phyloP scores from a whole-genome alignment of 2,888 invertebrate genomes.

The Nemapogon koenigi region DNA sequence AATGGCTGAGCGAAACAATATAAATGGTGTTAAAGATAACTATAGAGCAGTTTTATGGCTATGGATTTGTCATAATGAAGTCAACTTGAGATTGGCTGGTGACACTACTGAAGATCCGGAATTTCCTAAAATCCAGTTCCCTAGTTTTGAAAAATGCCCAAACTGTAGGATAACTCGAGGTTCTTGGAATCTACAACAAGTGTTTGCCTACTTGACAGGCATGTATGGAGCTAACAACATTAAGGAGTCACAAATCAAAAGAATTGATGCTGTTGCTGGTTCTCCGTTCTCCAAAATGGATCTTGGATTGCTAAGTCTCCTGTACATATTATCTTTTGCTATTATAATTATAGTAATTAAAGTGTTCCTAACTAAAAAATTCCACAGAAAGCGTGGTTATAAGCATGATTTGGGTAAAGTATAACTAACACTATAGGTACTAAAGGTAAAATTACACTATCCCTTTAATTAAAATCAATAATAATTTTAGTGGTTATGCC shows the following conservation, averaged over 20 bases:
- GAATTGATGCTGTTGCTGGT: conserved; percentile 26
- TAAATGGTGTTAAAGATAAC: conserved; percentile 71
- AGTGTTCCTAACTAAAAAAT: conserved; percentile 74
- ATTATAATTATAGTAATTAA: conserved; percentile 79
- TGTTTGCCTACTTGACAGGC: conserved; percentile 67
- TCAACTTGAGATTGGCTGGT: conserved; percentile 85
- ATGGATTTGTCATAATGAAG: conserved; percentile 94
- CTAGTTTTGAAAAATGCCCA: conserved; percentile 71
- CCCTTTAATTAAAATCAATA: no score
- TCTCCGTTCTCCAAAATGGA: conserved; percentile 72
- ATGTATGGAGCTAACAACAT: conserved; percentile 45
- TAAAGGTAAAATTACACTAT: no score
- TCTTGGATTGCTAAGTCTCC: conserved; percentile 77
- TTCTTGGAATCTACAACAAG: conserved; percentile 69
- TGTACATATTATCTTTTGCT: conserved; percentile 76
- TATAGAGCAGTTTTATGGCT: conserved; percentile 89
- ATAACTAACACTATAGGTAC: no score
- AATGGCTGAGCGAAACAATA: conserved; percentile 77
- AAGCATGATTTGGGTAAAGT: conserved; percentile 73
- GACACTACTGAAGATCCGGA: conserved; percentile 90
- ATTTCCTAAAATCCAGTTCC: conserved; percentile 91
- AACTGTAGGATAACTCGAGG: conserved; percentile 66
- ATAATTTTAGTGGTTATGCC: no score
- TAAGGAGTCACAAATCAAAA: conserved; percentile 24
- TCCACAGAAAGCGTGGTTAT: conserved; percentile 77